Evolutionary conservation across 1,140 invertebrate genomes (phyloP).

Genomic region (Cydia amplana): DNA sequence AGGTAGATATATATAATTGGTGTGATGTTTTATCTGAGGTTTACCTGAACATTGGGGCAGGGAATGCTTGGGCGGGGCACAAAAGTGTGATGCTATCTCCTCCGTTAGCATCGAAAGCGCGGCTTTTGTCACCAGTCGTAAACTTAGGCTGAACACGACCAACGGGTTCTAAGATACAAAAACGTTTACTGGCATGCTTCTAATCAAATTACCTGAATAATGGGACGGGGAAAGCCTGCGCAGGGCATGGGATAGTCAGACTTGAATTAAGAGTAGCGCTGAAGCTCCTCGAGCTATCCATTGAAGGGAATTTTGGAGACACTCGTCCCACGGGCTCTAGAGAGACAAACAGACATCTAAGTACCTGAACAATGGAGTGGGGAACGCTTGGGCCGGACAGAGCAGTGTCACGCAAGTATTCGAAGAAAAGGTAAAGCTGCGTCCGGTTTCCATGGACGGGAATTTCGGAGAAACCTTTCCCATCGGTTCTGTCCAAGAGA

Average conservation of each 20-base stretch:
- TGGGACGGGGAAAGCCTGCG: slow-evolving; percentile 85
- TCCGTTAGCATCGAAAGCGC: slow-evolving; percentile 80
- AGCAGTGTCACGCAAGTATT: slow-evolving; percentile 73
- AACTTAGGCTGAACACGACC: slow-evolving; percentile 88
- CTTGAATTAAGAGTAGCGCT: slow-evolving; percentile 82
- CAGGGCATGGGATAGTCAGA: slow-evolving; percentile 81
- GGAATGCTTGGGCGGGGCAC: slow-evolving; percentile 87
- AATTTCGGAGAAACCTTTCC: slow-evolving; percentile 81
- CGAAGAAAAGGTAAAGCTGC: slow-evolving; percentile 78
- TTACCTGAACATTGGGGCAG: slow-evolving; percentile 85
- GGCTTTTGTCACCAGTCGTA: slow-evolving; percentile 84
- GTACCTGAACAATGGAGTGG: slow-evolving; percentile 78
- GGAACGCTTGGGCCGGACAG: slow-evolving; percentile 85
- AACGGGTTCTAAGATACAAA: slow-evolving; percentile 83
- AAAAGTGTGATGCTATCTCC: slow-evolving; percentile 81
- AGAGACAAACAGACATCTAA: slow-evolving; percentile 59
- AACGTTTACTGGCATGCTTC: slow-evolving; percentile 39
- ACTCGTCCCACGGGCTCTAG: slow-evolving; percentile 87
- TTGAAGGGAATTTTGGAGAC: slow-evolving; percentile 83
- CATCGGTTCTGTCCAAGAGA: slow-evolving; percentile 79
- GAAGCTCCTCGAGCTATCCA: slow-evolving; percentile 83
- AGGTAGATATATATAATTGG: slow-evolving; percentile 46
- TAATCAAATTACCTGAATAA: slow-evolving; percentile 81
- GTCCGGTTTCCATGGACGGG: slow-evolving; percentile 79
- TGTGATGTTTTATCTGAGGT: slow-evolving; percentile 31